phyloP scores from a whole-genome alignment of 2,888 invertebrate species.

The Zaprionus lineosus region DNA sequence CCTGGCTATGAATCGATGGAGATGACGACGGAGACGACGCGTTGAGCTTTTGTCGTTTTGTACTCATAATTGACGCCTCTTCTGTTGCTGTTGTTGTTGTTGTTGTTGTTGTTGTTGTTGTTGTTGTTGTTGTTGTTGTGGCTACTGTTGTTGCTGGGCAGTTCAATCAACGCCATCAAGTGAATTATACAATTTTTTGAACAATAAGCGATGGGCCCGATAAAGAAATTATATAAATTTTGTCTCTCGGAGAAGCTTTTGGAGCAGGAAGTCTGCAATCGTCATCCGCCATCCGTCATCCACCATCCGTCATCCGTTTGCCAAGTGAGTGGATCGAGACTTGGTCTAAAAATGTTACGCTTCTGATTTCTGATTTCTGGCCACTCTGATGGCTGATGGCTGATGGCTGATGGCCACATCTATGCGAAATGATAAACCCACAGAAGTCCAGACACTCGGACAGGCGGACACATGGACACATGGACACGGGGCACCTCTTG shows the following conservation, averaged over 20 bases:
- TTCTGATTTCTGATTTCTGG: slow-evolving; percentile 21
- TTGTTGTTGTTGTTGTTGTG: neutral
- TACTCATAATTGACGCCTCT: slow-evolving; percentile 61
- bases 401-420: neutral
- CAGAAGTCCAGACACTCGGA: slow-evolving; percentile 28
- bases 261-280: slow-evolving; percentile 67
- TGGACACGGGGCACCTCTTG: neutral
- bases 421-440: slow-evolving; percentile 53
- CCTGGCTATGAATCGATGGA: slow-evolving; percentile 42
- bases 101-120: too few relatives aligned
- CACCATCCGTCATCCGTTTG: slow-evolving; percentile 45
- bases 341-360: slow-evolving; percentile 8
- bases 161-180: slow-evolving; percentile 57
- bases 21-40: slow-evolving; percentile 16
- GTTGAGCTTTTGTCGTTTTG: slow-evolving; percentile 65
- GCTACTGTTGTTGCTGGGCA: slow-evolving; percentile 1
- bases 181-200: slow-evolving; percentile 67
- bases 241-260: slow-evolving; percentile 60
- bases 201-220: slow-evolving; percentile 63
- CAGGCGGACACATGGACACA: too few relatives aligned
- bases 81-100: neutral
- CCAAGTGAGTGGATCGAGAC: slow-evolving; percentile 54
- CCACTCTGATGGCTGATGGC: slow-evolving; percentile 22
- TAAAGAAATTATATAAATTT: slow-evolving; percentile 72
- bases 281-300: slow-evolving; percentile 51